Evolutionary conservation across 2,113 vertebrate genomes (phyloP), one percentile per base, ranked within the genome.

Genomic region (Amia ocellicauda): DNA sequence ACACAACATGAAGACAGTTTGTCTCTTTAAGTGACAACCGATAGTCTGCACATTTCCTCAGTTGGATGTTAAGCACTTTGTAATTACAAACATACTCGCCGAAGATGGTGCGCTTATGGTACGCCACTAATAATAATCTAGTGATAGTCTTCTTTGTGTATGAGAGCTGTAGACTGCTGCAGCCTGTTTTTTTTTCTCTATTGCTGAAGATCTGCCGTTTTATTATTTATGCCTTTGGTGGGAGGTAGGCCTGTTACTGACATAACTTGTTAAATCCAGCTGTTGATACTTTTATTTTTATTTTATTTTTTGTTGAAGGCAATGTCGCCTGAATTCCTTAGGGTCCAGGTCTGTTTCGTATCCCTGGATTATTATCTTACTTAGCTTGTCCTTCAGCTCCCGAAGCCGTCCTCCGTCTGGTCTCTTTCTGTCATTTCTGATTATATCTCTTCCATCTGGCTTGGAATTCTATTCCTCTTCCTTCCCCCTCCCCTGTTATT

Each of bases 401-500:
- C 58, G 51, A 71, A 65, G 57, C 57, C 66, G 60, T 70, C 62
- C 69, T 74, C 68, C 56, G 49, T 67, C 72, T 67, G 69, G 67
- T 62, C 69, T 69, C 75, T 66, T 47, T 68, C 77, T 82, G 78
- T 80, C 75, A 60, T 69, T 79, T 71, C 80, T 2, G 17, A 78
- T 86, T 79, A 66, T 74, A 68, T 80, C 74, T 71, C 42, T 52
- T 78, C 67, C 59, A 67, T 78, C 74, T 78, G 71, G 69, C 62
- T 75, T 57, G 54, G 61, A 64, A 17, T 69, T 70, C 63, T 69
- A 20, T 69, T 67, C 60, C 29, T 16, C 60, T 71, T 49, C 56
- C 66, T 68, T 69, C 47, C 75, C 70, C 60, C 53, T 64, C 70
- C 60, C 2, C 45, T 0, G 2, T 60, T 55, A 65, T 69, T 62